Evolutionary conservation across 2,888 invertebrate genomes (phyloP).

Genomic region (Cerastis leucographa): DNA sequence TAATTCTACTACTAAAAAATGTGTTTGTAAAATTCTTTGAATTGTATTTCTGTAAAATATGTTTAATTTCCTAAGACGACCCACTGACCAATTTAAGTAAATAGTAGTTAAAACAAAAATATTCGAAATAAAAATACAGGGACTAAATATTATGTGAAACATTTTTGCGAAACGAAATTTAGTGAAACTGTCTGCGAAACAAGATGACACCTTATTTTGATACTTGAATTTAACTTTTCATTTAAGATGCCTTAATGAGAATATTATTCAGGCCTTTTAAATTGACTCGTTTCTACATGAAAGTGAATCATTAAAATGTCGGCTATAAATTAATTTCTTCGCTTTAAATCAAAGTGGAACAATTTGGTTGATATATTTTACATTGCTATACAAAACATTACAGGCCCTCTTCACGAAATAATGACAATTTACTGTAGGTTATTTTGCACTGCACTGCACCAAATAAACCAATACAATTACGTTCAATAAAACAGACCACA

Average conservation of each 20-base stretch:
- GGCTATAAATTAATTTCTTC: background rate
- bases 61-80: no score
- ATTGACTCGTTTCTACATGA: background rate
- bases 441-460: background rate
- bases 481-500: slow-evolving; percentile 8
- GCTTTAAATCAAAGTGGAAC: background rate
- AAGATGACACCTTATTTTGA: no score
- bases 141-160: no score
- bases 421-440: background rate
- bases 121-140: no score
- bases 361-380: slow-evolving; percentile 4
- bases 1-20: no score
- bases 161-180: no score
- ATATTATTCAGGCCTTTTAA: background rate
- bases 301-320: background rate
- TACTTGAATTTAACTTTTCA: background rate
- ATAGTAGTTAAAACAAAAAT: no score
- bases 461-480: slow-evolving; percentile 9
- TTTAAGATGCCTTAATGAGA: background rate
- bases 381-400: background rate
- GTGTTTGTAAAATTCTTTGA: no score
- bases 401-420: background rate
- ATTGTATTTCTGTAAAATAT: no score
- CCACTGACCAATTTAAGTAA: no score
- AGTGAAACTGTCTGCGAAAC: no score